These are phyloP conservation scores for Myopa testacea DNA, from an alignment of 2,888 invertebrate species.

Conservation along the genomic window DNA sequence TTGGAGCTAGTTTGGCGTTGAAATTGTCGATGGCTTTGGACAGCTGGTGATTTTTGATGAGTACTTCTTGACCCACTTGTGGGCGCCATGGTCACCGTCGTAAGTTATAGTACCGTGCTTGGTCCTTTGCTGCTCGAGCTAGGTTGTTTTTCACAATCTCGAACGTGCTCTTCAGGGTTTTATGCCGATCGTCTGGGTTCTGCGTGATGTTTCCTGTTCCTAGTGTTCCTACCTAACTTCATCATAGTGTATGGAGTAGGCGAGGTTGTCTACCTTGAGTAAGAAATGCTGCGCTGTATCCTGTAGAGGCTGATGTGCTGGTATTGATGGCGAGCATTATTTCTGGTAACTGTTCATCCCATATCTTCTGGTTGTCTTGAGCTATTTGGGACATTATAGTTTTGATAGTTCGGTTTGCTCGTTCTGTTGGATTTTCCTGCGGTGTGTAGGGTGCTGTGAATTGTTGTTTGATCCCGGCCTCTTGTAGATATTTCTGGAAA, in stretches of 20 bases:
- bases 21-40: neutral
- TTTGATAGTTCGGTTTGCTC: neutral
- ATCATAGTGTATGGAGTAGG: no score
- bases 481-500: neutral
- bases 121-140: no score
- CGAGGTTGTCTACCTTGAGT: no score
- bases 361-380: neutral
- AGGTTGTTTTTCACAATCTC: no score
- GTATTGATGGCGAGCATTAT: neutral
- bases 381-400: neutral
- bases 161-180: neutral
- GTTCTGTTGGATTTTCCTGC: constrained; percentile 1
- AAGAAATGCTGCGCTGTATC: neutral
- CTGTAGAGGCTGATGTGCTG: neutral
- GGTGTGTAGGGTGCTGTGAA: neutral
- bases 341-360: neutral
- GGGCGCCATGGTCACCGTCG: neutral
- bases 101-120: no score
- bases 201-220: neutral
- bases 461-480: neutral
- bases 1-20: neutral
- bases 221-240: no score
- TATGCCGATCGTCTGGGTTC: neutral
- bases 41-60: neutral
- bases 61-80: neutral